These are phyloP conservation scores for Tipula confusa DNA, from an alignment of 2,888 invertebrate species.

Conservation along the genomic window DNA sequence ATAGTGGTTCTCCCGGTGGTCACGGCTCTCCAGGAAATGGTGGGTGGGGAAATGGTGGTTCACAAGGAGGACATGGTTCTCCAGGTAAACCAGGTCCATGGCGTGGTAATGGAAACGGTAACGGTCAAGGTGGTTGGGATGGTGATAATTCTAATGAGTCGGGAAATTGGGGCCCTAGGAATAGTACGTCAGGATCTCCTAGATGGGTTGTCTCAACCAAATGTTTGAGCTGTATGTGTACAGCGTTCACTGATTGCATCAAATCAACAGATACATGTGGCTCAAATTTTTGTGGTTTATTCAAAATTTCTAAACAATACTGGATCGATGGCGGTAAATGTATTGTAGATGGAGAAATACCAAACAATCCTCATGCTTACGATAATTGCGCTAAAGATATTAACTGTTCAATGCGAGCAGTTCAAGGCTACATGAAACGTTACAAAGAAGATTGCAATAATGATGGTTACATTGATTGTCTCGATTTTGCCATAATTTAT, in stretches of 20 bases:
- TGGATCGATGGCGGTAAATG: background rate
- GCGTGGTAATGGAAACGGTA: background rate
- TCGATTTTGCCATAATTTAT: background rate
- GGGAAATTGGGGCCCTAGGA: background rate
- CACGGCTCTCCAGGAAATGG: background rate
- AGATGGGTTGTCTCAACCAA: background rate
- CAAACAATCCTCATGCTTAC: background rate
- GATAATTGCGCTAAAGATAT: background rate
- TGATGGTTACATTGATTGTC: background rate
- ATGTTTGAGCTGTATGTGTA: background rate
- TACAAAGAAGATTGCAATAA: background rate
- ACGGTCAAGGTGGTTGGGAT: background rate
- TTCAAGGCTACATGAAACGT: background rate
- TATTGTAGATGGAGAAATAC: background rate
- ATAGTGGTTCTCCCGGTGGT: too few species aligned
- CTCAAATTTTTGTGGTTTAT: background rate
- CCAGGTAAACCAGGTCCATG: too few species aligned
- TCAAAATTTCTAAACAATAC: background rate
- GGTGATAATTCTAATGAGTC: background rate
- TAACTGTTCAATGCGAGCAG: background rate
- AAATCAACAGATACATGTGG: background rate
- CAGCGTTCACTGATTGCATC: background rate
- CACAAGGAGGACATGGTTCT: background rate
- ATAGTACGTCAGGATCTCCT: background rate
- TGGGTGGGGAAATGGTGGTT: background rate